A percentile compares a stretch with the other conserved stretches of the same genome.
These are phyloP conservation scores for Amyelois transitella DNA, from an alignment of 1,140 invertebrate species.

Conservation along the genomic window DNA sequence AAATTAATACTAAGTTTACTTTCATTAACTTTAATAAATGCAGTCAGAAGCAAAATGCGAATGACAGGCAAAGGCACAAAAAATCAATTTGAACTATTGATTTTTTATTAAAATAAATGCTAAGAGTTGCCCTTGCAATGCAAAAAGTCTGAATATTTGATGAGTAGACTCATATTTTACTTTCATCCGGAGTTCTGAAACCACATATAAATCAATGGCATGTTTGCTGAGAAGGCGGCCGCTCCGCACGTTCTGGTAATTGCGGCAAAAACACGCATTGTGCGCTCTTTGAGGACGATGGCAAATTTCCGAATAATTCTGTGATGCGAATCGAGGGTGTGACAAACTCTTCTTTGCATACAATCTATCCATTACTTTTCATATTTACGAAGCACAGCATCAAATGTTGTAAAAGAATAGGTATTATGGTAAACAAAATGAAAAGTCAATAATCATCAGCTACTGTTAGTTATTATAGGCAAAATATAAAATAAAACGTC, in stretches of 20 bases:
- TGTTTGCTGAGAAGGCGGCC: conserved; percentile 47
- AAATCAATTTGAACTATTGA: conserved; percentile 54
- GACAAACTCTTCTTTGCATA: conserved; percentile 6
- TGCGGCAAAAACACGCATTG: conserved; percentile 63
- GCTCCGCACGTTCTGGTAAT: conserved; percentile 59
- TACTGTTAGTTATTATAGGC: too few relatives aligned
- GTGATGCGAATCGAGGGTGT: conserved; percentile 10
- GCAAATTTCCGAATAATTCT: conserved; percentile 64
- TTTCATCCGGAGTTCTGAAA: conserved; percentile 38
- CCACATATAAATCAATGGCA: conserved; percentile 69
- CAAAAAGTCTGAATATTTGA: conserved; percentile 65
- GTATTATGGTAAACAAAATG: too few relatives aligned
- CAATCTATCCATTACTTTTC: too few relatives aligned
- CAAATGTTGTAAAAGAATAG: too few relatives aligned
- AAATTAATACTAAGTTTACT: neutral
- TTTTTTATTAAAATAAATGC: conserved; percentile 67
- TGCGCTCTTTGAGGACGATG: conserved; percentile 60
- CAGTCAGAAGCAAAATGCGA: neutral
- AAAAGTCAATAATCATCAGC: neutral
- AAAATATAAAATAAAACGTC: conserved; percentile 6
- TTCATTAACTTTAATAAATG: neutral
- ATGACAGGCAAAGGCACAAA: neutral
- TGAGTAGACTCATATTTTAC: conserved; percentile 63
- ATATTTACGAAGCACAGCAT: too few relatives aligned
- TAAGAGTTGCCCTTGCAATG: conserved; percentile 42